Evolutionary conservation across 2,888 invertebrate species (phyloP), one percentile per base, ranked within the genome.

Genomic region (Gnatocerus cornutus): DNA sequence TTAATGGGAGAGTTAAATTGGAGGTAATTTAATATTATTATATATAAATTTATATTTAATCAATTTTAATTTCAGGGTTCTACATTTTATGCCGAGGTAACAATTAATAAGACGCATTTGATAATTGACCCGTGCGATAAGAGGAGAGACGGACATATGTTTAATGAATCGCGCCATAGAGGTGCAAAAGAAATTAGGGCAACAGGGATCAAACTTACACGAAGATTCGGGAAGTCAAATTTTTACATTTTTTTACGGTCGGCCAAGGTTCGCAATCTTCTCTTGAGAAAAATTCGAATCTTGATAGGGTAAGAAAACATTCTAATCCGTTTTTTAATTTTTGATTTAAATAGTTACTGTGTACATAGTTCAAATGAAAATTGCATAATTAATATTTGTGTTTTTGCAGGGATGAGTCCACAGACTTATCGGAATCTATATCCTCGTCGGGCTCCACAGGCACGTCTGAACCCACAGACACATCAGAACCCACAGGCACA

Each of bases 11-110:
- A 45, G 45, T 45, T 12, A 12, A 45, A 45, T 45, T 45, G 12
- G 14, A 45, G 45, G 45, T 45, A 45, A 45, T 45, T 45, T 45
- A 13, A 45, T 45, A 45, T 45, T 1, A 45, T 45, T 45, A 45
- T 45, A 37, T 37, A 1, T 37, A 37, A 8, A 37, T 37, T 37
- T 37, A 14, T 45, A 45, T 45, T 0, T 13, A 13, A 45, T 45
- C 7, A 45, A 45, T 45, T 45, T 45, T 45, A 13, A 45, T 45
- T 45, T 37, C 8, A 37, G 37, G 37, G 37, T 37, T 37, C 37
- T 37, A 37, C 37, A 37, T 37, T 37, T n/a, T 37, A 37, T 37
- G 37, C 37, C 37, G 8, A n/a, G 8, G 8, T 37, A n/a, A 37
- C 37, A 37, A n/a, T 37, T 37, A 37, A 37, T 37, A 37, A 37